Percentiles rank a stretch among this genome's conserved stretches.
Evolutionary conservation across 1,140 invertebrate species (phyloP).

Genomic region (Amyelois transitella): DNA sequence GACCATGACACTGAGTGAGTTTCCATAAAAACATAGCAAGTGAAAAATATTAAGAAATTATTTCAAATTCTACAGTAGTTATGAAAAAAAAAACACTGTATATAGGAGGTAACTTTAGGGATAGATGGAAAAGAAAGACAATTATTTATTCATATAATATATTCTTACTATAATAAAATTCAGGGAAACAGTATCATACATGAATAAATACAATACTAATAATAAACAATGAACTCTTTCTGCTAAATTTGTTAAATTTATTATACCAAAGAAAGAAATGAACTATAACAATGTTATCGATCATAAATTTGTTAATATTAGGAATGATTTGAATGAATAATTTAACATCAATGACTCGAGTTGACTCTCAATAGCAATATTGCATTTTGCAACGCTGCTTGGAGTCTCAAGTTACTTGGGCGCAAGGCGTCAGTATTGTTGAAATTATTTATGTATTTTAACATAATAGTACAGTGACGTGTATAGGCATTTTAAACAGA

Average conservation of each 20-base stretch:
- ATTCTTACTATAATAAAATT: constrained; percentile 72
- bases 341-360: constrained; percentile 29
- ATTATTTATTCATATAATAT: constrained; percentile 62
- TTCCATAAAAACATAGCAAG: no score
- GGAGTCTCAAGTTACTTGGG: constrained; percentile 13
- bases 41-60: no score
- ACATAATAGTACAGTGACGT: no score
- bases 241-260: constrained; percentile 33
- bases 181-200: constrained; percentile 70
- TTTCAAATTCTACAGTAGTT: no score
- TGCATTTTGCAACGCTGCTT: constrained; percentile 28
- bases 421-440: background rate
- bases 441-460: background rate
- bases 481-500: no score
- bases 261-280: constrained; percentile 39
- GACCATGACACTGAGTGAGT: no score
- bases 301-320: constrained; percentile 36
- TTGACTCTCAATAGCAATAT: constrained; percentile 26
- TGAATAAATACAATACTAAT: constrained; percentile 71
- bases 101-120: no score
- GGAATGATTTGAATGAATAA: constrained; percentile 62
- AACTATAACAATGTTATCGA: constrained; percentile 29
- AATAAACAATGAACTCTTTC: constrained; percentile 56
- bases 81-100: no score
- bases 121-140: background rate